Evolutionary conservation across 2,113 vertebrate species (phyloP).

Genomic region (Ptychochromis oligacanthus): DNA sequence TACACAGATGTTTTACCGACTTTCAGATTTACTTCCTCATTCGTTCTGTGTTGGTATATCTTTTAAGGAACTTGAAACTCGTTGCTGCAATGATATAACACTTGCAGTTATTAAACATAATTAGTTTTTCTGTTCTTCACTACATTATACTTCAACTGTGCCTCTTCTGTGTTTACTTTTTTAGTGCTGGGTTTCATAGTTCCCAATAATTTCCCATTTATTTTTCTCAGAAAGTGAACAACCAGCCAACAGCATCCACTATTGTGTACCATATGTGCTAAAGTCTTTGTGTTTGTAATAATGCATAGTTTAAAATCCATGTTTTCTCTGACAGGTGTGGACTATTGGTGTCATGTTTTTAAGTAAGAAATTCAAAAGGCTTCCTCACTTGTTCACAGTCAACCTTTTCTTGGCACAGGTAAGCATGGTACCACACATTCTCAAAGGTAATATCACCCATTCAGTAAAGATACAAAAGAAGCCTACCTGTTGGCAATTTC

Average conservation of each 20-base stretch:
- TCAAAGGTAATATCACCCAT: neutral
- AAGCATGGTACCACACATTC: constrained; percentile 36
- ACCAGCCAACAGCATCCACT: neutral
- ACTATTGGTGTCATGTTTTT: constrained; percentile 89
- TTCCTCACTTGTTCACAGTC: constrained; percentile 91
- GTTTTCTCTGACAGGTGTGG: constrained; percentile 84
- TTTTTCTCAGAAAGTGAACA: neutral
- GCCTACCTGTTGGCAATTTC: neutral
- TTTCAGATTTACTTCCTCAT: constrained; percentile 57
- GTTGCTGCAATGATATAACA: neutral
- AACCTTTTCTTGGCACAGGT: constrained; percentile 95
- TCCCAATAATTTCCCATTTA: neutral
- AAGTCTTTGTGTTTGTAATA: neutral
- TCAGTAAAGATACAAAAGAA: too few species aligned
- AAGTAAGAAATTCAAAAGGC: constrained; percentile 90
- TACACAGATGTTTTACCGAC: constrained; percentile 5
- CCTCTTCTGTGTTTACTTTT: neutral
- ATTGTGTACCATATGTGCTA: neutral
- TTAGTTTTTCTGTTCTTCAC: neutral
- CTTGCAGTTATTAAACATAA: neutral
- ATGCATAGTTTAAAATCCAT: neutral
- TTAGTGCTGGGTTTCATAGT: neutral
- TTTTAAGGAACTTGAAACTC: constrained; percentile 23
- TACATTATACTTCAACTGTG: neutral
- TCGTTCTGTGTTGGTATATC: neutral